Conservation (phyloP, 2,888 invertebrate genomes). For the Strigamia crassipes region DNA sequence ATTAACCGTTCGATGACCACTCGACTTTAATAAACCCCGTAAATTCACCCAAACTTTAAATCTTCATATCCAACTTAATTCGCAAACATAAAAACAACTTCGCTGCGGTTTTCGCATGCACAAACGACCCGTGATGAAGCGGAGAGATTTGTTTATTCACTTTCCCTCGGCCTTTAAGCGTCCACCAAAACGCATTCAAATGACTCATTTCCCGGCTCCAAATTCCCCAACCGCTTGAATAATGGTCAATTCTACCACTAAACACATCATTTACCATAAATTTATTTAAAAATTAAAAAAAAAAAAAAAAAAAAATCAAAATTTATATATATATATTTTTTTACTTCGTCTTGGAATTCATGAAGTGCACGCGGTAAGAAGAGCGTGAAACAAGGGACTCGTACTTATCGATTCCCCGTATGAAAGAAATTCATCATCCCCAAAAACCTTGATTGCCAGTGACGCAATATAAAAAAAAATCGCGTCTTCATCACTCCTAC, state of each 20-base stretch:
- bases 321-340: too few relatives aligned
- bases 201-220: neutral
- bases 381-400: conserved; percentile 14
- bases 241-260: neutral
- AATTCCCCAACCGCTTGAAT: neutral
- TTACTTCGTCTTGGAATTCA: neutral
- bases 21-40: too few relatives aligned
- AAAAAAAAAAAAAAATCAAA: too few relatives aligned
- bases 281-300: neutral
- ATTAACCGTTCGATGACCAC: neutral
- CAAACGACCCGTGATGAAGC: neutral
- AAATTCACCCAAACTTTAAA: too few relatives aligned
- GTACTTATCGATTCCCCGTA: neutral
- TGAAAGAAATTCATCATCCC: neutral
- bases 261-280: neutral
- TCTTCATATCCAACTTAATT: too few relatives aligned
- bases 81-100: neutral
- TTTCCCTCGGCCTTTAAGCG: neutral
- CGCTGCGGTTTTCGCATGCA: neutral
- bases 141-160: neutral
- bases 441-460: neutral
- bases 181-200: neutral
- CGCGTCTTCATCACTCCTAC: neutral
- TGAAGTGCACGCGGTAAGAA: neutral
- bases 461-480: neutral